phyloP scores from a whole-genome alignment of 2,113 vertebrate species.

The Stictonetta naevosa region DNA sequence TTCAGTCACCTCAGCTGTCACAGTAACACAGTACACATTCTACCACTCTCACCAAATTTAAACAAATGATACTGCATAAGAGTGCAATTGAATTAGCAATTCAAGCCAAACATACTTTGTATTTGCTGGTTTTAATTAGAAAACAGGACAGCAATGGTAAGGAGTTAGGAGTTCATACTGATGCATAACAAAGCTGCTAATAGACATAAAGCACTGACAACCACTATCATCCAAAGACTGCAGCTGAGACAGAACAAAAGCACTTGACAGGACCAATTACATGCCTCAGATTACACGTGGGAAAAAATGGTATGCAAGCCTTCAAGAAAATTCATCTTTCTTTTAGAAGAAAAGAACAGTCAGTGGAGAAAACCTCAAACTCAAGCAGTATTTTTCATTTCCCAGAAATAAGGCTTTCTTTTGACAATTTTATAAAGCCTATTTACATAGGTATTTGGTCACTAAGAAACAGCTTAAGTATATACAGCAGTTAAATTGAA shows the following conservation, averaged over 20 bases:
- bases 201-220: background rate
- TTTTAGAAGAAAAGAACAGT: background rate
- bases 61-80: background rate
- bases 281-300: background rate
- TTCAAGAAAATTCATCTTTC: too few relatives aligned
- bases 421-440: background rate
- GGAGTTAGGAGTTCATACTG: background rate
- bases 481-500: background rate
- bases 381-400: background rate
- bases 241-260: background rate
- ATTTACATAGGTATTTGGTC: background rate
- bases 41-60: background rate
- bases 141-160: background rate
- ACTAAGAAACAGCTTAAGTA: background rate
- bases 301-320: background rate
- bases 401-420: background rate
- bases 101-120: background rate
- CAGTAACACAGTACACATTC: background rate
- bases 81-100: background rate
- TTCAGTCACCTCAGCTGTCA: background rate
- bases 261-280: background rate
- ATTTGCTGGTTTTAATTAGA: background rate
- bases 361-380: background rate
- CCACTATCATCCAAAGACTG: background rate
- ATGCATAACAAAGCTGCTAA: background rate